These are phyloP conservation scores for Saguinus midas DNA, from an alignment of 2,113 vertebrate genomes.

Conservation along the genomic window DNA sequence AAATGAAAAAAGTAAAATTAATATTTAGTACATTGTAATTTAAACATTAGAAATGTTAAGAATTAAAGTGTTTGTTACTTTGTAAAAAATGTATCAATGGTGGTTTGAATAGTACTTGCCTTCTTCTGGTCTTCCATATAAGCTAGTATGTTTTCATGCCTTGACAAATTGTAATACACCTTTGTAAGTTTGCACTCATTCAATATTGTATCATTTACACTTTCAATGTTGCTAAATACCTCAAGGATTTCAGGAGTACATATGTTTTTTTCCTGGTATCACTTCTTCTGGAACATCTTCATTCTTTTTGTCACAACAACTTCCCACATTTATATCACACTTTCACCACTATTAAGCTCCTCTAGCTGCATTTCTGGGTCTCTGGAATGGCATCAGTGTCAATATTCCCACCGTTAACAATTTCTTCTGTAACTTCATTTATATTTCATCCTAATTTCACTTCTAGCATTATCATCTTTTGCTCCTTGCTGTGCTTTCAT, in stretches of 20 bases:
- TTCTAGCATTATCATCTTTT: neutral
- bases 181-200: neutral
- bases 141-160: neutral
- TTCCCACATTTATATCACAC: neutral
- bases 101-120: neutral
- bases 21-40: neutral
- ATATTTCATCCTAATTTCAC: neutral
- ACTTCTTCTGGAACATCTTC: neutral
- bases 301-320: neutral
- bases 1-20: neutral
- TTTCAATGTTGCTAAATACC: neutral
- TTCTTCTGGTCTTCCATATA: neutral
- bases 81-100: neutral
- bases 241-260: neutral
- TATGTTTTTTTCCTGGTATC: neutral
- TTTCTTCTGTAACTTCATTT: slow-evolving; percentile 18
- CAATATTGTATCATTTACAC: neutral
- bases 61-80: neutral
- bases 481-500: neutral
- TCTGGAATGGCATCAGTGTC: neutral
- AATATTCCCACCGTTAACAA: neutral
- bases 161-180: neutral
- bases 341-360: neutral
- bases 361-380: neutral
- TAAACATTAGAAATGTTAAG: neutral